Percentiles rank a stretch among this genome's conserved stretches.
These are phyloP conservation scores for Malachius bipustulatus DNA, from an alignment of 2,888 invertebrate species.

Conservation along the genomic window DNA sequence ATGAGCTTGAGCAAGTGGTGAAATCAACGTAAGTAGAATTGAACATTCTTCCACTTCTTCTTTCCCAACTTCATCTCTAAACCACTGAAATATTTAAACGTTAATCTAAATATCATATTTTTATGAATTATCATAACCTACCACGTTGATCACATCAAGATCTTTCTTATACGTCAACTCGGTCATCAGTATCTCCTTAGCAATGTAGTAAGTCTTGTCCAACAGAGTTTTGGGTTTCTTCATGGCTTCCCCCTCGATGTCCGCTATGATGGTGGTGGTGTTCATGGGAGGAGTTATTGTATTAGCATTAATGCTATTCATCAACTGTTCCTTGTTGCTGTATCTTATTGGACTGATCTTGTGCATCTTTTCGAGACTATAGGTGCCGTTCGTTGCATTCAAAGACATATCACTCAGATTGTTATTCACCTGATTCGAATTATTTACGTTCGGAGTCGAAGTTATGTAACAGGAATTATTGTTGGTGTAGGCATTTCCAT, in stretches of 20 bases:
- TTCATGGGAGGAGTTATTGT: conserved; percentile 23
- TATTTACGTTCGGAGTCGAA: conserved; percentile 38
- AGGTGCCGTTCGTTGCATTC: conserved; percentile 36
- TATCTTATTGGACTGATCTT: conserved; percentile 27
- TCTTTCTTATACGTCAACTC: conserved; percentile 93
- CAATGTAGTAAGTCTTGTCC: conserved; percentile 69
- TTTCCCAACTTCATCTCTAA: conserved; percentile 50
- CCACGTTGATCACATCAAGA: conserved; percentile 79
- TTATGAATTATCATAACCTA: too few species aligned
- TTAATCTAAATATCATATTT: too few species aligned
- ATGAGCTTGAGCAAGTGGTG: conserved; percentile 73
- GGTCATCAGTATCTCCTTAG: conserved; percentile 90
- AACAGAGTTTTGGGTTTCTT: conserved; percentile 29
- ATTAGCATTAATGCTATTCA: conserved; percentile 35
- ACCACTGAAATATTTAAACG: conserved; percentile 47
- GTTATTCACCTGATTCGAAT: conserved; percentile 24
- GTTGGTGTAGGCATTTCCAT: conserved; percentile 18
- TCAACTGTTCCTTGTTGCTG: conserved; percentile 31
- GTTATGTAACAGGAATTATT: conserved; percentile 35
- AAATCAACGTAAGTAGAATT: conserved; percentile 46
- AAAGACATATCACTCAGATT: conserved; percentile 35
- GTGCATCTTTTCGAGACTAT: conserved; percentile 19
- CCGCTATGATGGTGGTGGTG: conserved; percentile 35
- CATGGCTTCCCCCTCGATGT: conserved; percentile 35
- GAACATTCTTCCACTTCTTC: conserved; percentile 50